Evolutionary conservation across 2,888 invertebrate species (phyloP), one percentile per base, ranked within the genome.

Genomic region (Eupithecia subfuscata): DNA sequence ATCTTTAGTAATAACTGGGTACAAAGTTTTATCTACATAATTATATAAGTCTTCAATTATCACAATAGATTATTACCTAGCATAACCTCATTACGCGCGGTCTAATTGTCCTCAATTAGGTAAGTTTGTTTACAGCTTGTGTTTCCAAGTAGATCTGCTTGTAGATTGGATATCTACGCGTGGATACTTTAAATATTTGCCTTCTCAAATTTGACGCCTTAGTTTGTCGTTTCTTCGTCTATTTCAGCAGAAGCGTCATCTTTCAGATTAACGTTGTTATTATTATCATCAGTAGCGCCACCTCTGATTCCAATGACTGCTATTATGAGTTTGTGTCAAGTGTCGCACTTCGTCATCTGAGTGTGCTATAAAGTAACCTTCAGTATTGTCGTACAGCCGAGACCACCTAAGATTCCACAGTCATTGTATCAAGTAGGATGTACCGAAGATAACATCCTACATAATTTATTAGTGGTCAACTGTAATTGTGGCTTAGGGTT

Each of bases 361-460:
- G 40, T 34, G 30, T 34, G 48, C 70, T n/a, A 69, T 64, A 45
- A 67, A 30, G 30, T 30, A 30, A 45, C 72, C 22, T 45, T 76
- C 34, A 65, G 37, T 69, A 65, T 74, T 70, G 52, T 22, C 68
- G 25, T 68, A 40, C 22, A 71, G 77, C 74, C 71, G 60, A 73
- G 78, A 81, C 80, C 80, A 80, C 79, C 78, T 79, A 78, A 69
- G 78, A 71, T 73, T 72, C 74, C 63, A 45, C 73, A 73, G 76
- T 76, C 73, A 80, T 80, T 82, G 77, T 75, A 76, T 77, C 75
- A 78, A 78, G 82, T 79, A 79, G 82, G 81, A 80, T 79, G 82
- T 79, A 80, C 79, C 79, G 82, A 78, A 80, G 82, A 82, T 82
- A 80, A 79, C 79, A 79, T 81, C 80, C 79, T 75, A 79, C 76